Conservation (phyloP, 2,888 invertebrate genomes). For the Drosophila nigricruria region DNA sequence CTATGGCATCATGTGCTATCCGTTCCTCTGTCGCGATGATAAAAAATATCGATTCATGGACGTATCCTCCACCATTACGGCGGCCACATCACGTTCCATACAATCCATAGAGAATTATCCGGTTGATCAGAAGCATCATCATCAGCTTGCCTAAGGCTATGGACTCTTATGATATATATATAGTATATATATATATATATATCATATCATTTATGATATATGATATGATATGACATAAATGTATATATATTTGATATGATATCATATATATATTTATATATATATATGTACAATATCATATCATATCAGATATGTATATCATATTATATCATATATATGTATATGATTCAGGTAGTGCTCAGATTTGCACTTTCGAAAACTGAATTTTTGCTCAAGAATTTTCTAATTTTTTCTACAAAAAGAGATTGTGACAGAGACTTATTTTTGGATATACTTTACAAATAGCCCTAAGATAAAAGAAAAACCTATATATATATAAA, state of each 20-base stretch:
- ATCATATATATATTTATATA: background rate
- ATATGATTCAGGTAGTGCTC: slow-evolving; percentile 3
- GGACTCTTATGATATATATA: background rate
- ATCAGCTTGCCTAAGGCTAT: slow-evolving; percentile 59
- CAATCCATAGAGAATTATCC: slow-evolving; percentile 85
- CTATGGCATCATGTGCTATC: slow-evolving; percentile 89
- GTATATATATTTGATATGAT: background rate
- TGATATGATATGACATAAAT: no score
- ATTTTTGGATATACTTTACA: slow-evolving; percentile 24
- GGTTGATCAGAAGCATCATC: slow-evolving; percentile 82
- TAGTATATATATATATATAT: background rate
- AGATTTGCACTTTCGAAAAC: background rate
- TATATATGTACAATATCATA: no score
- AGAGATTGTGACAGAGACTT: slow-evolving; percentile 14
- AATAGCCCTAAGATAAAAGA: slow-evolving; percentile 1
- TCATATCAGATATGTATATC: background rate
- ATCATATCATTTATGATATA: no score
- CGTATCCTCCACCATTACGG: slow-evolving; percentile 84
- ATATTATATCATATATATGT: background rate
- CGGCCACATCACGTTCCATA: slow-evolving; percentile 84
- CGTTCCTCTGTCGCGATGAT: slow-evolving; percentile 86
- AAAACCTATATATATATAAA: no score
- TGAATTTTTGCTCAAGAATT: slow-evolving; percentile 2
- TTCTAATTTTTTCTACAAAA: background rate
- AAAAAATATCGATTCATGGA: slow-evolving; percentile 85